These are phyloP conservation scores for Myiozetetes cayanensis DNA, from an alignment of 2,113 vertebrate genomes.

Conservation along the genomic window DNA sequence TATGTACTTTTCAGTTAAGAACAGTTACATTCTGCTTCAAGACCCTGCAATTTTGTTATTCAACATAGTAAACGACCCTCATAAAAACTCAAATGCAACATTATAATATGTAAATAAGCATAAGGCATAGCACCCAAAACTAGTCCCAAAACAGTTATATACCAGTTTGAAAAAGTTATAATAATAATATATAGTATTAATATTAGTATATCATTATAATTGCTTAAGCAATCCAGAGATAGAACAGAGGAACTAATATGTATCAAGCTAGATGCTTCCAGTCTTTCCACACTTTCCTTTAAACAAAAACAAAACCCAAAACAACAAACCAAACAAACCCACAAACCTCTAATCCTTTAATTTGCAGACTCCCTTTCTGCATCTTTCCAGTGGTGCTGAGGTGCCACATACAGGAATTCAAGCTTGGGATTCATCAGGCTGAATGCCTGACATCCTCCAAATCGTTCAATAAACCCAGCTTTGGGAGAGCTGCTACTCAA, in stretches of 20 bases:
- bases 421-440: too few species aligned
- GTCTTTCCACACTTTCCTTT: neutral
- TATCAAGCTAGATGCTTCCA: neutral
- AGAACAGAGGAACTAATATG: accelerated
- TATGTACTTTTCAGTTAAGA: neutral
- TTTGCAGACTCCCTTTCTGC: neutral
- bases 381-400: too few species aligned
- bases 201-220: neutral
- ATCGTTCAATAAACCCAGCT: neutral
- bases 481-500: neutral
- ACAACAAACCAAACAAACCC: accelerated
- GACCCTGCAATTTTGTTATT: neutral
- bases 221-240: neutral
- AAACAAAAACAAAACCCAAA: neutral
- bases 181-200: too few species aligned
- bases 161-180: accelerated
- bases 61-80: neutral
- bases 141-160: neutral
- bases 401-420: neutral
- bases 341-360: neutral
- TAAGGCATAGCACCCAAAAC: neutral
- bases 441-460: neutral
- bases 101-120: neutral
- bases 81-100: neutral
- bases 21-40: neutral